Evolutionary conservation across 2,113 vertebrate genomes (phyloP).

Genomic region (Oncorhynchus nerka): DNA sequence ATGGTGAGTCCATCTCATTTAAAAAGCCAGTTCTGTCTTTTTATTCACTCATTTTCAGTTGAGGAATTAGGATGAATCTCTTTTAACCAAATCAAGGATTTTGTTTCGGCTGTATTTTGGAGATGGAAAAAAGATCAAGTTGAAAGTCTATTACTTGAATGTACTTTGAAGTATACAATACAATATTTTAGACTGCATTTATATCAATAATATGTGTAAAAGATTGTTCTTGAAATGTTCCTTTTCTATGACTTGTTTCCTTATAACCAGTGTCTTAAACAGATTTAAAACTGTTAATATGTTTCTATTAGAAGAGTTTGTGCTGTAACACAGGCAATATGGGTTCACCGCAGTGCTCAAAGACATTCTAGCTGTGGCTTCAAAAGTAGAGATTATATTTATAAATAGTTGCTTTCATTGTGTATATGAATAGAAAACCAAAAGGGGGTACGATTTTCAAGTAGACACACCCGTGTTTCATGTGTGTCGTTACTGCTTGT

Average conservation of each 20-base stretch:
- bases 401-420: conserved; percentile 57
- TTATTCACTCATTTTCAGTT: too few relatives aligned
- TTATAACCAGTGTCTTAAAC: neutral
- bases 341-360: conserved; percentile 1
- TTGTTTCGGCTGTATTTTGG: neutral
- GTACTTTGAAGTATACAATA: too few relatives aligned
- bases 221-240: neutral
- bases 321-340: conserved; percentile 21
- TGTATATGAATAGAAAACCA: conserved; percentile 51
- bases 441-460: conserved; percentile 11
- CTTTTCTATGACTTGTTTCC: neutral
- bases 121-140: neutral
- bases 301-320: conserved; percentile 21
- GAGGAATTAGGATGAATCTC: too few relatives aligned
- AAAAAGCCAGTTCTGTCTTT: too few relatives aligned
- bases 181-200: neutral
- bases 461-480: conserved; percentile 35
- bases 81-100: too few relatives aligned
- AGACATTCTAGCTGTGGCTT: conserved; percentile 37
- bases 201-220: neutral
- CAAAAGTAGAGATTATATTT: conserved; percentile 46
- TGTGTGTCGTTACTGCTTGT: conserved; percentile 45
- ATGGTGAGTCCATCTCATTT: conserved; percentile 43
- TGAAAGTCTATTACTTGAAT: neutral
- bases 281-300: conserved; percentile 5